Conservation (phyloP, 2,113 vertebrate species). For the Carassius gibelio region DNA sequence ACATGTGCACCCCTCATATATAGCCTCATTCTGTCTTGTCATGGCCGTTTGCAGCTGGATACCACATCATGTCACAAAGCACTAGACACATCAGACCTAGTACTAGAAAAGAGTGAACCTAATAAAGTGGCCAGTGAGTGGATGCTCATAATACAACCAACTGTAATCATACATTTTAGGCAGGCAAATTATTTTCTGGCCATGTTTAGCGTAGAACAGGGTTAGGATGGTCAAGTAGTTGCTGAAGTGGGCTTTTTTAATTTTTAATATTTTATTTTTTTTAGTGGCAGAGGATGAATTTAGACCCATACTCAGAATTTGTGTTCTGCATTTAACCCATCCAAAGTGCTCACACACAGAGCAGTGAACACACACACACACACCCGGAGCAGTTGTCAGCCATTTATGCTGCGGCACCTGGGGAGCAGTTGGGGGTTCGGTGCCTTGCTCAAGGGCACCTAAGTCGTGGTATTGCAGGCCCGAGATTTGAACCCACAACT, state of each 20-base stretch:
- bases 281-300: background rate
- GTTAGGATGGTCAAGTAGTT: background rate
- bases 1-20: constrained; percentile 1
- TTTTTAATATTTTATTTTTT: background rate
- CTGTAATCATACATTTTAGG: background rate
- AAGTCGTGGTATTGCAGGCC: too few relatives aligned
- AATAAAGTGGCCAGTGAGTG: background rate
- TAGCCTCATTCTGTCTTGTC: background rate
- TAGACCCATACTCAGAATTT: background rate
- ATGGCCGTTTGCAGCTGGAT: constrained; percentile 1
- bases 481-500: too few relatives aligned
- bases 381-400: too few relatives aligned
- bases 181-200: background rate
- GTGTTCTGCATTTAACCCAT: too few relatives aligned
- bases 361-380: too few relatives aligned
- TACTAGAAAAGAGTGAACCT: background rate
- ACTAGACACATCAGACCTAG: background rate
- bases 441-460: too few relatives aligned
- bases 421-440: too few relatives aligned
- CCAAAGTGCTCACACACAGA: too few relatives aligned
- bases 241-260: background rate
- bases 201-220: background rate
- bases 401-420: too few relatives aligned
- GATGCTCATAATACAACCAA: background rate
- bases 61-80: background rate